Base-by-base conservation (phyloP, 2,797 vertebrate genomes). In the Xenops minutus region DNA sequence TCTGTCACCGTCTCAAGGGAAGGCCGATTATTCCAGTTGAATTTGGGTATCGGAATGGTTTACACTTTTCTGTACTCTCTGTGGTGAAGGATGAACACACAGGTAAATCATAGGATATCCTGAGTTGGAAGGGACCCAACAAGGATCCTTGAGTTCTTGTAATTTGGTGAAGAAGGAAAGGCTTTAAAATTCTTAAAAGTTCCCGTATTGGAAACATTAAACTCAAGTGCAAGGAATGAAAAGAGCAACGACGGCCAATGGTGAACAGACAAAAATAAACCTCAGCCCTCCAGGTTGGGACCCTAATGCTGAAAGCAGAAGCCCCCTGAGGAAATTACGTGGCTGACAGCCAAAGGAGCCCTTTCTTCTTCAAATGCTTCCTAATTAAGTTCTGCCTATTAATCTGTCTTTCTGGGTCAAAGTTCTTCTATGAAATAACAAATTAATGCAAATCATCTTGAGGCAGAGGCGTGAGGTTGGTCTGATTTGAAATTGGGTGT, bases 371-470 rank as follows among this genome's bases (percentile, higher is more conserved):
- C 95, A 95, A 81, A 94, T 16, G 14, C 58, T 83, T 78, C 69
- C 95, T 97, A 95, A 98, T 96, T 96, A 97, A 86, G 71, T 93
- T 87, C 89, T 77, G 93, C 81, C 71, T 96, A 91, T 95, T 93
- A 79, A 94, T 77, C 93, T 78, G 30, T 91, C 69, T 94, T 88
- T 29, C 43, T 24, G 21, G 80, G 88, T 93, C 59, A 51, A 69
- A 80, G 85, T 68, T 82, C 80, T 95, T 51, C 87, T 46, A 15
- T 71, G 83, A 95, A 95, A 95, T 93, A 91, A 93, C 84, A 88
- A 91, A 71, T 93, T 19, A 72, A 58, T 19, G 44, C 66, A 72
- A 78, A 93, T 44, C 49, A 56, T 82, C 86, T 68, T 34, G 79
- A 96, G 75, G 81, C 56, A 79, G 85, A 93, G 69, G 88, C 67